Conservation (phyloP, 2,113 vertebrate species). For the Rhinoderma darwinii region DNA sequence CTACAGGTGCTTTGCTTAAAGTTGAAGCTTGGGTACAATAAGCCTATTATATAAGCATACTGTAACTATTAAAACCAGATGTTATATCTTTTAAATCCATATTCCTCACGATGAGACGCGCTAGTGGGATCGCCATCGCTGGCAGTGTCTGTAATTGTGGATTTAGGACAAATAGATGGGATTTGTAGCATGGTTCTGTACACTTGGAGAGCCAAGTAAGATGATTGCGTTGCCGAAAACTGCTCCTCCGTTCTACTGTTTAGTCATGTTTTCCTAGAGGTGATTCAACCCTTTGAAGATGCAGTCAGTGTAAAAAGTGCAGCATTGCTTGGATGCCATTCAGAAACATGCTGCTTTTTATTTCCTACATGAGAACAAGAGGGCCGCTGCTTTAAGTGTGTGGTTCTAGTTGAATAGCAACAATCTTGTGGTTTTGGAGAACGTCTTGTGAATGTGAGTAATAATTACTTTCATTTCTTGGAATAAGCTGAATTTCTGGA, state of each 20-base stretch:
- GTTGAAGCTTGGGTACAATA: not conserved
- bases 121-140: constrained; percentile 35
- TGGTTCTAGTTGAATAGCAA: constrained; percentile 47
- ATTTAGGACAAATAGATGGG: constrained; percentile 33
- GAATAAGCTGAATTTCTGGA: not conserved
- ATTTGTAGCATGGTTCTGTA: constrained; percentile 35
- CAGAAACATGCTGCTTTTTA: constrained; percentile 49
- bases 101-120: not conserved
- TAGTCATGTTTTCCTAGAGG: constrained; percentile 27
- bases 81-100: constrained; percentile 20
- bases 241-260: not conserved
- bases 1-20: constrained; percentile 16
- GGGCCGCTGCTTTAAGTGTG: constrained; percentile 45
- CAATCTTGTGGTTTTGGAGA: constrained; percentile 53
- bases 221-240: constrained; percentile 6
- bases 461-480: constrained; percentile 46
- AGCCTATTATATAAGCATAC: constrained; percentile 1
- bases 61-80: constrained; percentile 26
- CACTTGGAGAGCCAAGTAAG: not conserved
- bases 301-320: constrained; percentile 3
- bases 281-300: constrained; percentile 22
- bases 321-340: constrained; percentile 46
- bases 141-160: constrained; percentile 33
- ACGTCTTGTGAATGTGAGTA: constrained; percentile 12
- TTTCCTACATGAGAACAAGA: constrained; percentile 48